Conservation (phyloP, 2,113 vertebrate species). For the Macquaria australasica region DNA sequence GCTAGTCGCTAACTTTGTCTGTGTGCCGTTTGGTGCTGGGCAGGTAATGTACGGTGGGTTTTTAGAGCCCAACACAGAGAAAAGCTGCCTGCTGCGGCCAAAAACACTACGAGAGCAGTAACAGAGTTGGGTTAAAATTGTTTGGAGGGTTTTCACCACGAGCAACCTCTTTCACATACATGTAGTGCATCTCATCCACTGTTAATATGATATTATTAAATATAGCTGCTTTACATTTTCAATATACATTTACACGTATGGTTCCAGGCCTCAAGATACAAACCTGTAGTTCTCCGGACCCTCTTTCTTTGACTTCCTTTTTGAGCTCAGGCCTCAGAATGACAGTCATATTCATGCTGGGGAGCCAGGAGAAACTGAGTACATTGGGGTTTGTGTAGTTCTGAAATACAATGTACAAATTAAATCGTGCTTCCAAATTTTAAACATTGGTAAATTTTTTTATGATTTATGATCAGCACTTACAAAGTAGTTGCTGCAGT, state of each 20-base stretch:
- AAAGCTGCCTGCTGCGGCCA: neutral
- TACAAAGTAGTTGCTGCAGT: slow-evolving; percentile 67
- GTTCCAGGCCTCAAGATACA: neutral
- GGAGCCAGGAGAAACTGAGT: slow-evolving; percentile 60
- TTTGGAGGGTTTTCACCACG: neutral
- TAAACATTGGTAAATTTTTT: neutral
- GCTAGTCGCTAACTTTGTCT: neutral
- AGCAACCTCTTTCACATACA: neutral
- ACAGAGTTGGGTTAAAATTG: neutral
- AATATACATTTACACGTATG: neutral
- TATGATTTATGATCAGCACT: neutral
- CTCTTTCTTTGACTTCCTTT: neutral
- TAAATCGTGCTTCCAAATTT: neutral
- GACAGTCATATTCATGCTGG: neutral
- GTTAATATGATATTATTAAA: neutral
- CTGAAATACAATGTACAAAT: slow-evolving; percentile 35
- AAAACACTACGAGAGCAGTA: too few relatives aligned
- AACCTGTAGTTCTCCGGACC: slow-evolving; percentile 29
- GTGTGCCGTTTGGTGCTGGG: neutral
- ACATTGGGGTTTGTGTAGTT: slow-evolving; percentile 56
- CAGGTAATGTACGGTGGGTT: too few relatives aligned
- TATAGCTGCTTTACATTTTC: neutral
- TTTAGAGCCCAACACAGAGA: neutral
- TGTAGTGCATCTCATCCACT: neutral
- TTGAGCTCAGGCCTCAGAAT: fast-evolving